Evolutionary conservation across 1,140 invertebrate species (phyloP).

Genomic region (Laupala kohalensis): DNA sequence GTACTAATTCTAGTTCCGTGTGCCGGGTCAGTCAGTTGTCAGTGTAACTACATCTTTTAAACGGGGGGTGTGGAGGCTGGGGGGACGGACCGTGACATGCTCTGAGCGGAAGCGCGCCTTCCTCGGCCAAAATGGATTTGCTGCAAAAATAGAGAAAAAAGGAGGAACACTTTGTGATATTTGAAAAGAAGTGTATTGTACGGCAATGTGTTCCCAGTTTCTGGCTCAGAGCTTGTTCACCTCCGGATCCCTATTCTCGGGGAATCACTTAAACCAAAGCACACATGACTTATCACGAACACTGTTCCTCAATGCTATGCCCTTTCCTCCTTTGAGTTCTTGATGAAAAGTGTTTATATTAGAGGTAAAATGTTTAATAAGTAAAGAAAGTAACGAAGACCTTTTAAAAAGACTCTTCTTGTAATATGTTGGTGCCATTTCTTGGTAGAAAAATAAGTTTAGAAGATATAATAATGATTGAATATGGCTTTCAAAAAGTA

Average conservation of each 20-base stretch:
- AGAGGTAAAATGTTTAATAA: conserved; percentile 2
- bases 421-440: conserved; percentile 13
- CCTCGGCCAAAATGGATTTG: too few relatives aligned
- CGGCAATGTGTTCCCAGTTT: neutral
- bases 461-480: conserved; percentile 3
- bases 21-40: conserved; percentile 20
- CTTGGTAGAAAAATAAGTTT: conserved; percentile 7
- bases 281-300: conserved; percentile 16
- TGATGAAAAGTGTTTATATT: conserved; percentile 11
- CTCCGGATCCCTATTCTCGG: conserved; percentile 13
- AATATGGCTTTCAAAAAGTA: conserved; percentile 8
- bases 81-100: neutral
- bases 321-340: conserved; percentile 13
- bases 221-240: neutral
- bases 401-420: conserved; percentile 1
- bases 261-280: conserved; percentile 13
- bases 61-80: conserved; percentile 10
- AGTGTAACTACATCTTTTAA: conserved; percentile 17
- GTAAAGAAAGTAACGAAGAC: conserved; percentile 4
- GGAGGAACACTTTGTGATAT: neutral
- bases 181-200: too few relatives aligned
- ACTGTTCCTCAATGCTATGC: conserved; percentile 17
- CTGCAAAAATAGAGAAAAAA: neutral
- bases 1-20: conserved; percentile 23
- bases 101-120: neutral